Base-by-base conservation (phyloP, 2,888 invertebrate genomes). In the Agrochola litura region DNA sequence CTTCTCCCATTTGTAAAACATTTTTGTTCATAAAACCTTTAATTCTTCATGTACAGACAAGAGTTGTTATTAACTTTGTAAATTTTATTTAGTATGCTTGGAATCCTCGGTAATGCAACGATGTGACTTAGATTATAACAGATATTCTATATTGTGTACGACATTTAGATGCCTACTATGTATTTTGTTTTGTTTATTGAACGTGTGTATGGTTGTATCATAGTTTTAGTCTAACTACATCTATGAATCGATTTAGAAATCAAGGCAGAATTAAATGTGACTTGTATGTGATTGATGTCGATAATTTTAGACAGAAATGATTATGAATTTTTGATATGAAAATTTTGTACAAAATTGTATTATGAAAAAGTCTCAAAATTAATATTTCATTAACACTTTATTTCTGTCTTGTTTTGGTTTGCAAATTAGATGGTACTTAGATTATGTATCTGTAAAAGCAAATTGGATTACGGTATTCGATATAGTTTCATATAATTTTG, bases 61-160 rank as follows among this genome's bases (percentile, higher is more conserved):
- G 9, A 77, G 25, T 73, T 82, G 75, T 82, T 80, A 65, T 73
- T 70, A 54, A 72, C 67, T 81, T 60, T 73, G 67, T 79, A 67
- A 58, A 85, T 69, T 88, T 69, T 73, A 73, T 84, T 49, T 30
- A 37, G 67, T 60, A 61, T 85, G 79, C 85, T 86, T 92, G 94
- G 93, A 90, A 91, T 92, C 93, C 92, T 91, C 74, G 90, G 89
- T 89, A 86, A 90, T 88, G 89, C 87, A 93, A 93, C 89, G 81
- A 93, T 92, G 91, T 93, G 92, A 90, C 92, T 93, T 93, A 84
- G 82, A 83, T 77, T 58, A 10, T 68, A 80, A 73, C 67, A 80
- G 73, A 87, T 76, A 82, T 82, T 76, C 22, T 77, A 85, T 86
- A 79, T 83, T 84, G 77, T 83, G 78, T 78, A 86, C 70, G 80